Conservation (phyloP, 2,888 invertebrate genomes). For the Andrena marginata region DNA sequence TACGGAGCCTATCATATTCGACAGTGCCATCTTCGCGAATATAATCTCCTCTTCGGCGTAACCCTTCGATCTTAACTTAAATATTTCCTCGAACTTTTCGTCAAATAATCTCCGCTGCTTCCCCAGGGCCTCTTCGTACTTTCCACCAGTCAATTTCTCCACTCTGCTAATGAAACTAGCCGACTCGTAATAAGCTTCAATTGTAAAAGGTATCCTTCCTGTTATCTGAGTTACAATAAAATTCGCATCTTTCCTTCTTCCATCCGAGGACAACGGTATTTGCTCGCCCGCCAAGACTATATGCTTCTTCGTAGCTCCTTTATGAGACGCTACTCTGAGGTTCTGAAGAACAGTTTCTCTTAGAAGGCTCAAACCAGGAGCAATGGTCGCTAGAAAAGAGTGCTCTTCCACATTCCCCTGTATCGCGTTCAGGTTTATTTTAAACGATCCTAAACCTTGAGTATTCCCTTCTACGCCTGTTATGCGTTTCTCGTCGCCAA, state of each 20-base stretch:
- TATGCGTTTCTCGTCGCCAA: constrained; percentile 85
- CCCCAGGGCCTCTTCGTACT: constrained; percentile 89
- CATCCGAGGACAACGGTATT: constrained; percentile 83
- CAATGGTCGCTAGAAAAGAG: constrained; percentile 90
- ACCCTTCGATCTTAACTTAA: constrained; percentile 91
- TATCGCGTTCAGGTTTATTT: constrained; percentile 85
- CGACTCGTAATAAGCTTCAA: constrained; percentile 94
- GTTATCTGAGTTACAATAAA: constrained; percentile 92
- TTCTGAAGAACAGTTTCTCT: constrained; percentile 92
- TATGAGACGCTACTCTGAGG: constrained; percentile 88
- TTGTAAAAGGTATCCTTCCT: constrained; percentile 91
- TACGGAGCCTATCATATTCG: constrained; percentile 98
- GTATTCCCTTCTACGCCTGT: constrained; percentile 91
- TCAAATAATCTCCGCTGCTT: constrained; percentile 89
- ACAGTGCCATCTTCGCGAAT: constrained; percentile 94
- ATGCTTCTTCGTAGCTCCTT: constrained; percentile 85
- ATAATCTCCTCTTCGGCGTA: constrained; percentile 88
- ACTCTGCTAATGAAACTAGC: constrained; percentile 88
- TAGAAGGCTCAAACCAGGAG: constrained; percentile 89
- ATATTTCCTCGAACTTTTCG: constrained; percentile 92
- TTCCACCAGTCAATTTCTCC: constrained; percentile 87
- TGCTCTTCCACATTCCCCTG: constrained; percentile 89
- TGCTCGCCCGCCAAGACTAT: constrained; percentile 89
- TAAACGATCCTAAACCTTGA: constrained; percentile 92
- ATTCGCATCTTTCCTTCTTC: constrained; percentile 87